Base-by-base conservation (phyloP, 64 coral and sea anemone genomes). In the Montipora foliosa region DNA sequence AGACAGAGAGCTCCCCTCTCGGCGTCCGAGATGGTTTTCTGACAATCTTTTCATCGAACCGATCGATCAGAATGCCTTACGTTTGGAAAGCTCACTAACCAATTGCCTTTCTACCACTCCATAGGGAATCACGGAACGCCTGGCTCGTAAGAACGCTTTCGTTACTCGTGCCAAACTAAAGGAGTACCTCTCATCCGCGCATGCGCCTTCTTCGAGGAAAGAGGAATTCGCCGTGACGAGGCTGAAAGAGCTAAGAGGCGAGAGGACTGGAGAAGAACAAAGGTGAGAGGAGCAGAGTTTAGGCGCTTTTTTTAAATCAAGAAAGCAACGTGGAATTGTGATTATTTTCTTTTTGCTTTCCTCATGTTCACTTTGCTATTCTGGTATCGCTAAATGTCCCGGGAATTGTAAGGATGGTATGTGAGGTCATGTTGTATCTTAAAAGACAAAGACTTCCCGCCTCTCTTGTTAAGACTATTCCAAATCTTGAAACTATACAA, bases 71-170 rank as follows among this genome's bases (percentile, higher is more conserved):
- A 24, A 71, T 22, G 3, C 68, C 8, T 57, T 57, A 11, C 1
- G 53, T 57, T 57, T 57, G 53, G 53, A 11, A 8, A 57, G 11
- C 20, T n/a, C 8, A 24, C 68, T 71, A 24, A 89, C 24, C 15
- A 5, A 9, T 89, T 77, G 20, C 14, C 14, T 89, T 51, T 74
- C 21, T 46, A 37, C n/a, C 6, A 53, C 13, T 16, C 21, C 49
- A 49, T 84, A 97, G 95, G 92, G 92, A 70, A 95, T 97, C 49
- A 94, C 95, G 2, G 95, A 94, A 44, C 84, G 95, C 13, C 78
- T 97, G 5, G 95, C 95, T 15, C 87, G 93, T 1, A 97, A 97
- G 77, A 97, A 97, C 88, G 95, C 95, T 1, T 97, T 97, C 93
- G 47, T 97, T 3, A 97, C 95, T 6, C 92, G 95, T 17, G 93